Conservation (phyloP, 37 sponge, comb jelly and placozoan genomes). For the Cliona cf. orientalis region DNA sequence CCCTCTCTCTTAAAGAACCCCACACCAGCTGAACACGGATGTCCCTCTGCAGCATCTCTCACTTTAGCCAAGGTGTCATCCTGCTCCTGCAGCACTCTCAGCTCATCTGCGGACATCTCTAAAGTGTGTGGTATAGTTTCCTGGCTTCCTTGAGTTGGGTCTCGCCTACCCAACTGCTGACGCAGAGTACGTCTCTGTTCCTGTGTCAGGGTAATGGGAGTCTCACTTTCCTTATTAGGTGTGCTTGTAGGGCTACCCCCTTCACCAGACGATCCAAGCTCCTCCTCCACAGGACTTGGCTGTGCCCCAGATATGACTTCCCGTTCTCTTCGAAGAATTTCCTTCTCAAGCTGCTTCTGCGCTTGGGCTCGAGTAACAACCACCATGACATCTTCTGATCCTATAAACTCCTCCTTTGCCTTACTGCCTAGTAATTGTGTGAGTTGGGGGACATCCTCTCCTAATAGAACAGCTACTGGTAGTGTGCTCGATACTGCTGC, state of each 20-base stretch:
- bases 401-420: background rate
- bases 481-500: constrained; percentile 45
- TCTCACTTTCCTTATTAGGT: background rate
- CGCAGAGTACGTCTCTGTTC: background rate
- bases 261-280: background rate
- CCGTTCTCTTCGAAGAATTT: background rate
- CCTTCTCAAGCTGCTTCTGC: background rate
- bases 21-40: background rate
- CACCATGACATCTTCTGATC: background rate
- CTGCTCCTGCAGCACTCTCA: constrained; percentile 26
- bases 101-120: constrained; percentile 27
- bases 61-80: constrained; percentile 29
- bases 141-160: background rate
- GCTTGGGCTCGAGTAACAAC: background rate
- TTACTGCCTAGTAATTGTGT: background rate
- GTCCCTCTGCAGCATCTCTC: background rate
- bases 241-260: too few relatives aligned
- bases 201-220: background rate
- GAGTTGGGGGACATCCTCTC: constrained; percentile 44
- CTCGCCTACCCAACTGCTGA: background rate
- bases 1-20: constrained; percentile 45
- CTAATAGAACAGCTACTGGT: constrained; percentile 42
- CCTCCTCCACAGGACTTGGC: background rate
- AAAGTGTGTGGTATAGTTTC: background rate
- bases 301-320: background rate